These are phyloP conservation scores for Eurytoma californica DNA, from an alignment of 2,888 invertebrate genomes.

Conservation along the genomic window DNA sequence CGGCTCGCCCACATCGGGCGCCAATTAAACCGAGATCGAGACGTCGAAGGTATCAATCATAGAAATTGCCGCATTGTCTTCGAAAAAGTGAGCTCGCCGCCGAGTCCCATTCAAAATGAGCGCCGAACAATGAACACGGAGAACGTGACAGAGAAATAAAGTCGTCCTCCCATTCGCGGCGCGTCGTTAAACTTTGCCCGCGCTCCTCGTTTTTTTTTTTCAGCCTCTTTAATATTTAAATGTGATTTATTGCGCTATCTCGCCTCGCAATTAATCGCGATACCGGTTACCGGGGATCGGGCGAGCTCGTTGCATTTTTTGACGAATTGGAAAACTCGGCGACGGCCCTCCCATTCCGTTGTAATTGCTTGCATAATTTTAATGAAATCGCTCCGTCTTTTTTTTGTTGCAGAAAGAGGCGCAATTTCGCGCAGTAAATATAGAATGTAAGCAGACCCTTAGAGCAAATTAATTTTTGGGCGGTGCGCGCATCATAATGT, in stretches of 20 bases:
- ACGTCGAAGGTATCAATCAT: not conserved
- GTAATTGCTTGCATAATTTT: constrained; percentile 31
- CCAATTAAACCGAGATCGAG: not conserved
- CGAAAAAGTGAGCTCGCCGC: not conserved
- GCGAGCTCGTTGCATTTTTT: not conserved
- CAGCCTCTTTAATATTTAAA: constrained; percentile 30
- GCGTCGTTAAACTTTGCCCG: constrained; percentile 12
- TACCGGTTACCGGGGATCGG: constrained; percentile 19
- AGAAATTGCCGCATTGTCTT: not conserved
- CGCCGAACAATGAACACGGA: not conserved
- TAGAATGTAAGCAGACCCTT: not conserved
- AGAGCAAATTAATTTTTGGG: constrained; percentile 28
- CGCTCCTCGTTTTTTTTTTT: not conserved
- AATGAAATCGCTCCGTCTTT: constrained; percentile 11
- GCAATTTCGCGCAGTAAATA: constrained; percentile 26
- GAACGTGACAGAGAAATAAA: constrained; percentile 30
- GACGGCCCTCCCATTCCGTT: not conserved
- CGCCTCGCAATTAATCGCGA: constrained; percentile 29
- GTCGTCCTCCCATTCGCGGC: constrained; percentile 2
- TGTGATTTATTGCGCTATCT: constrained; percentile 38
- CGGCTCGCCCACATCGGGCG: too few relatives aligned
- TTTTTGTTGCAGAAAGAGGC: not conserved
- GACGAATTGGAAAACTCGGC: constrained; percentile 1
- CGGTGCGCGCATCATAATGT: not conserved
- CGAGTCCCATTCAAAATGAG: not conserved